Percentiles rank a stretch among this genome's conserved stretches.
These are phyloP conservation scores for Hesperia comma DNA, from an alignment of 2,888 invertebrate genomes.

Conservation along the genomic window DNA sequence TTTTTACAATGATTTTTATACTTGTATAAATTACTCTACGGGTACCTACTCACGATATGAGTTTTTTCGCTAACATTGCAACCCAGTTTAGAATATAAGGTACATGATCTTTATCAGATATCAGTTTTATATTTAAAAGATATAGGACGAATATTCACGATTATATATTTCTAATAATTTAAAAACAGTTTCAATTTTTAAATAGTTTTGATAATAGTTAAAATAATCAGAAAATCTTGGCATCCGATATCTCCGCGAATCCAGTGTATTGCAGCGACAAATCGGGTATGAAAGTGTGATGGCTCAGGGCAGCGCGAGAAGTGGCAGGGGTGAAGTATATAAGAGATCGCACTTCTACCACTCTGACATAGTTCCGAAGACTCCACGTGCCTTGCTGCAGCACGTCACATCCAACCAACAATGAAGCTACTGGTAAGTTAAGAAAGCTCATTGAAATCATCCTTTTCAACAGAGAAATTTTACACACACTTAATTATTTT, in stretches of 20 bases:
- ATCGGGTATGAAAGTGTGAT: slow-evolving; percentile 78
- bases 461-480: slow-evolving; percentile 31
- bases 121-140: no score
- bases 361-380: slow-evolving; percentile 79
- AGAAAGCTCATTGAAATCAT: slow-evolving; percentile 49
- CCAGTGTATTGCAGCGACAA: slow-evolving; percentile 65
- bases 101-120: no score
- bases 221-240: slow-evolving; percentile 43
- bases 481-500: slow-evolving; percentile 13
- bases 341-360: slow-evolving; percentile 78
- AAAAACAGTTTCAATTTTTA: neutral
- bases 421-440: slow-evolving; percentile 81
- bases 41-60: no score
- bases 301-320: slow-evolving; percentile 64
- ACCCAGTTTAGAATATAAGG: no score
- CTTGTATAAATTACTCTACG: no score
- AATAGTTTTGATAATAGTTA: slow-evolving; percentile 21
- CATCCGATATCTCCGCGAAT: slow-evolving; percentile 48
- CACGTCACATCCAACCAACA: slow-evolving; percentile 65
- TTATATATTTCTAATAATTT: neutral
- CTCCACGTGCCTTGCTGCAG: slow-evolving; percentile 71
- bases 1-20: no score
- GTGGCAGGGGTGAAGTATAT: slow-evolving; percentile 84
- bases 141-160: neutral
- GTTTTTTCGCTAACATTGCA: no score